Evolutionary conservation across 2,888 invertebrate species (phyloP), one percentile per base, ranked within the genome.

Genomic region (Cinara cedri): DNA sequence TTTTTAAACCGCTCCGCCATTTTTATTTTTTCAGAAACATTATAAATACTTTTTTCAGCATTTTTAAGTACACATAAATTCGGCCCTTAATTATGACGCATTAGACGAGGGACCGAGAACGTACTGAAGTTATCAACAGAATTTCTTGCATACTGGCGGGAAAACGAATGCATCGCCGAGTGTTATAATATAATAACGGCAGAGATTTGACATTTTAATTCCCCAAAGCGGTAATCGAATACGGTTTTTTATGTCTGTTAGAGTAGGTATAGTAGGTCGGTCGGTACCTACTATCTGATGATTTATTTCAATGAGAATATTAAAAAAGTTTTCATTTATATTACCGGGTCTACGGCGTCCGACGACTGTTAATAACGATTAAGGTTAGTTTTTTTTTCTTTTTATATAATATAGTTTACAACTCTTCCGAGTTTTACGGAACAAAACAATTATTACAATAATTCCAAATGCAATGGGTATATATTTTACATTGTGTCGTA

Each of bases 301-400:
- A 74, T 74, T 74, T 74, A 74, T 74, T 65, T 65, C 63, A 1
- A 42, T n/a, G 63, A 21, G 74, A 74, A 54, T 74, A 74, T 74
- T 74, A 74, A 74, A 74, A 74, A 74, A 74, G 74, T 74, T 74
- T 74, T 74, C 63, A 54, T 74, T 74, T 74, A 65, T 54, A 74
- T 54, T 51, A 63, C 63, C 63, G 14, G 16, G 34, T 62, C 34
- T 54, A 63, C 74, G 24, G 11, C 74, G 24, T 74, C 51, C 51
- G 42, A 62, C 51, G 42, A 62, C 74, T 63, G 72, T 74, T 74
- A 65, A 74, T 74, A 74, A 74, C 74, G 63, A 72, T 72, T 72
- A 72, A 62, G 72, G 72, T 62, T 65, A n/a, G 21, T 16, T 74
- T 74, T 34, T 51, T 74, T 63, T 19, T 34, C 21, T 63, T 51